Conservation (phyloP, 2,113 vertebrate species). For the Phylloscopus whistleri region DNA sequence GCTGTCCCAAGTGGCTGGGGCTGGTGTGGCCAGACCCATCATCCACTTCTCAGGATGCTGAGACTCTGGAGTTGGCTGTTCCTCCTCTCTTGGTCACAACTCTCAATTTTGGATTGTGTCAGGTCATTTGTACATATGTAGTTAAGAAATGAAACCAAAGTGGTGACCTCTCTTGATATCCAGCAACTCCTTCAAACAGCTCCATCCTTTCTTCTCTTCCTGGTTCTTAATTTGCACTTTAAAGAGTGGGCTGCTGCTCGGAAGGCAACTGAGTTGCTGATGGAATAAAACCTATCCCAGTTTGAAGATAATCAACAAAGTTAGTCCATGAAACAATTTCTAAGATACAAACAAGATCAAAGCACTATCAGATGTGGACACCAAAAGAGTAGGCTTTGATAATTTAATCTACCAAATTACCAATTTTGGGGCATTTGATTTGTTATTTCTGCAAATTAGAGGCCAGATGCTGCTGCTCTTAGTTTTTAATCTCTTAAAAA, state of each 20-base stretch:
- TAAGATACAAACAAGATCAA: constrained; percentile 43
- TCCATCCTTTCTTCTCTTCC: constrained; percentile 9
- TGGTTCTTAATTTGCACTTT: constrained; percentile 47
- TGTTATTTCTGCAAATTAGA: constrained; percentile 42
- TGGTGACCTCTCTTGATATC: neutral
- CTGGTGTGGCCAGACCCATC: neutral
- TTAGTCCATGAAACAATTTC: constrained; percentile 48
- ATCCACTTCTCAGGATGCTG: neutral
- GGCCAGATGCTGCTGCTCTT: neutral
- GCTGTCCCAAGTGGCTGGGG: neutral
- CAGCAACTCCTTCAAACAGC: constrained; percentile 10
- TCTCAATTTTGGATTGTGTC: neutral
- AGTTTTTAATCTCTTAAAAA: constrained; percentile 45
- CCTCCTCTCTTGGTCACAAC: neutral
- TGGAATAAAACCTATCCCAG: constrained; percentile 42
- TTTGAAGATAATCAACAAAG: constrained; percentile 60
- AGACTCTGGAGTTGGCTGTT: neutral
- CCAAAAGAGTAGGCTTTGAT: constrained; percentile 22
- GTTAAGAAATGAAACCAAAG: neutral
- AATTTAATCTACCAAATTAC: constrained; percentile 56
- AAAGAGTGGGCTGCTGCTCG: neutral
- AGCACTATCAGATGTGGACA: constrained; percentile 19
- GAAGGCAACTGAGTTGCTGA: neutral
- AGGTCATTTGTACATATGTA: neutral
- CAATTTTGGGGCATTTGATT: constrained; percentile 32